Conservation (phyloP, 2,888 invertebrate species). For the Hyposoter dolosus region DNA sequence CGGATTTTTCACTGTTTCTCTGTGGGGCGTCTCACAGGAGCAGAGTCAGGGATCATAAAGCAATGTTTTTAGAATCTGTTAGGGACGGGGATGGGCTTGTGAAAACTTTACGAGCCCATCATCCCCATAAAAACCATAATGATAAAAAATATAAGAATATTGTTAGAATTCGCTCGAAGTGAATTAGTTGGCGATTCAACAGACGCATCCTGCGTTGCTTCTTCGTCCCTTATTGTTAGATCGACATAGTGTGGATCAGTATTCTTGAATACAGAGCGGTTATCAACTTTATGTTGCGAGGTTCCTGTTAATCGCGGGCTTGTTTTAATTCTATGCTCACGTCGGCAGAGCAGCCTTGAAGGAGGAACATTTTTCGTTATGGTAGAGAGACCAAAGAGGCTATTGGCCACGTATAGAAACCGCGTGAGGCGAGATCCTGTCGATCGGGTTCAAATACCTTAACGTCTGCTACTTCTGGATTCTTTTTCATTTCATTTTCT, state of each 20-base stretch:
- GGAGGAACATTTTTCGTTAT: slow-evolving; percentile 50
- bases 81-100: too few species aligned
- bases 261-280: slow-evolving; percentile 7
- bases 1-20: neutral
- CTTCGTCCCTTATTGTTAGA: neutral
- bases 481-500: slow-evolving; percentile 11
- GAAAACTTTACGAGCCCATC: too few species aligned
- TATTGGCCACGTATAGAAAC: slow-evolving; percentile 64
- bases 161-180: too few species aligned
- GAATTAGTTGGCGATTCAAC: too few species aligned
- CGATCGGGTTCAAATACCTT: slow-evolving; percentile 79
- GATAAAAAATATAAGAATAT: too few species aligned
- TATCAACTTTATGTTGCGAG: slow-evolving; percentile 63
- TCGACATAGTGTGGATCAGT: neutral
- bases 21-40: too few species aligned
- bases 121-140: too few species aligned
- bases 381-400: slow-evolving; percentile 59
- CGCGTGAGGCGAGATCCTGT: slow-evolving; percentile 52
- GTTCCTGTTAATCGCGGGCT: slow-evolving; percentile 53
- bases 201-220: neutral
- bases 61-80: too few species aligned
- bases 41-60: too few species aligned
- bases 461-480: slow-evolving; percentile 58
- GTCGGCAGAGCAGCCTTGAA: slow-evolving; percentile 39
- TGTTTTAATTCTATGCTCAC: slow-evolving; percentile 54